Evolutionary conservation across 2,113 vertebrate genomes (phyloP).

Genomic region (Pogona vitticeps): DNA sequence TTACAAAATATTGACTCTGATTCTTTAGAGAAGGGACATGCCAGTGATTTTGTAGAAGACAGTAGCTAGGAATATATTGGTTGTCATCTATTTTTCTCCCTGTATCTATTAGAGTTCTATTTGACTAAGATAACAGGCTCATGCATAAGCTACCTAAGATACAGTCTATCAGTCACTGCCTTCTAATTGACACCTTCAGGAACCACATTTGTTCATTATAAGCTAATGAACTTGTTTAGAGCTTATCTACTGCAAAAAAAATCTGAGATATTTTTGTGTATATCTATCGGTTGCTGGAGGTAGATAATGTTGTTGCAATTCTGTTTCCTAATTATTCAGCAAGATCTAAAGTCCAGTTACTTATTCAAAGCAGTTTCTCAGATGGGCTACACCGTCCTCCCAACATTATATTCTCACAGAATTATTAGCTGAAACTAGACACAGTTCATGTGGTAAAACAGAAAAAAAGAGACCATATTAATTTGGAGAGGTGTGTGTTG

Average conservation of each 20-base stretch:
- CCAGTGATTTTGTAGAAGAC: background rate
- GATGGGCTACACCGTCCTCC: background rate
- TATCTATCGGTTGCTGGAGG: background rate
- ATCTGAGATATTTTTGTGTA: background rate
- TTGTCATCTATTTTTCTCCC: background rate
- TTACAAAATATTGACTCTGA: background rate
- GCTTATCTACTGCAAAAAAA: background rate
- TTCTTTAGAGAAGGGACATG: background rate
- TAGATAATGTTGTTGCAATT: constrained; percentile 14
- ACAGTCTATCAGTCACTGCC: background rate
- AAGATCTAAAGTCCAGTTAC: background rate
- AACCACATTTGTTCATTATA: background rate
- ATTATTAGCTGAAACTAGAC: background rate
- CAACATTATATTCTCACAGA: background rate
- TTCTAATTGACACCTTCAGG: background rate
- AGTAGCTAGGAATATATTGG: background rate
- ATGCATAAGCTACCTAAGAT: background rate
- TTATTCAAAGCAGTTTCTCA: background rate
- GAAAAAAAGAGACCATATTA: no score
- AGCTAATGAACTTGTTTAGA: background rate
- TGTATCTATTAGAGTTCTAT: background rate
- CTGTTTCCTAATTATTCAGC: background rate
- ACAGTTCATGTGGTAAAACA: background rate
- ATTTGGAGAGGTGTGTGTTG: background rate
- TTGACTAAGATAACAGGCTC: background rate